Evolutionary conservation across 1,140 invertebrate genomes (phyloP), one percentile per base, ranked within the genome.

Genomic region (Eurytemora carolleeae): DNA sequence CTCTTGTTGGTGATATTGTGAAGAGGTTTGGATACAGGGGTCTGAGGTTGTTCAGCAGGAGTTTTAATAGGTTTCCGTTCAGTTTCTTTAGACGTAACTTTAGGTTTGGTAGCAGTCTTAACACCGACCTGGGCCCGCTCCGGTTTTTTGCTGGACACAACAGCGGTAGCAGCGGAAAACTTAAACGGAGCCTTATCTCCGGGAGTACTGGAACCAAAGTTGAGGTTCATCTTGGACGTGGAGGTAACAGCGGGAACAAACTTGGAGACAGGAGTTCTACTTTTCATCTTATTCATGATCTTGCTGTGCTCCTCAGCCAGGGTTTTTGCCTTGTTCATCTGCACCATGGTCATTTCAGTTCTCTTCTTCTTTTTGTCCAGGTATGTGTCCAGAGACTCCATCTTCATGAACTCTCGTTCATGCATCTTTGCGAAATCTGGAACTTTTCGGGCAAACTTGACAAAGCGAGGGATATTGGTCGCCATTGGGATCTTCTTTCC

Each of bases 371-470:
- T 57, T 24, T 62, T 62, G 24, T 56, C 52, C 53, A 62, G 31
- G 57, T 62, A 62, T 2, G n/a, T 17, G 52, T 62, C 54, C 21
- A 62, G 25, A 23, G 17, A 24, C 19, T 62, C 56, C 60, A 62
- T 62, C 52, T 62, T 62, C 3, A 25, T 22, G 24, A 62, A 58
- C 26, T 62, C n/a, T 25, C 31, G 15, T 20, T 19, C 60, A 24
- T 62, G 60, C 20, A 62, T 58, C 26, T 62, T 62, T 15, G 53
- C 54, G 20, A 62, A 62, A 57, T 62, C 55, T 7, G 60, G 60
- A 53, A 56, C 54, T 19, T 44, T 44, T n/a, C 31, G 7, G 31
- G 31, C 31, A 44, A 12, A 44, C 31, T 44, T 44, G 31, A 44
- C 31, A 44, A 44, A 44, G 7, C 31, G 7, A 12, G 31, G 31